Evolutionary conservation across 2,113 vertebrate genomes (phyloP), one percentile per base, ranked within the genome.

Genomic region (Oenanthe oenanthe): DNA sequence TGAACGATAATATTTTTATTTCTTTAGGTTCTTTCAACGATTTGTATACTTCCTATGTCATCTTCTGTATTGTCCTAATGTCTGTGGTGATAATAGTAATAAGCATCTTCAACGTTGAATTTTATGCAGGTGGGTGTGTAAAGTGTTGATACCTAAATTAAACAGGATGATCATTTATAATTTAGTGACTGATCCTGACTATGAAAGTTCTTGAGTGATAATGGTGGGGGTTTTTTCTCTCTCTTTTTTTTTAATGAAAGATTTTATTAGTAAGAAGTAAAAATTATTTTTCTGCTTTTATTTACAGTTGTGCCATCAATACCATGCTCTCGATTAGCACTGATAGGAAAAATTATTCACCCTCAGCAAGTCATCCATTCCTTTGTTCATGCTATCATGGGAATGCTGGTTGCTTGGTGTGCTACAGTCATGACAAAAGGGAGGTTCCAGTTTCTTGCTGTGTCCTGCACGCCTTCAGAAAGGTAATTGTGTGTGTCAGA

Each of bases 381-480:
- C 0, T 63, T 98, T 65, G 97, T 97, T n/a, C 98, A 99, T 56
- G 98, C 98, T 14, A 50, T 98, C 4, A 98, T 99, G 98, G 99
- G 99, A 56, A 97, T 99, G 96, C 68, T 99, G 66, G 98, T 98
- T 62, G 98, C 98, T 17, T 99, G 99, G 99, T 99, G 99, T 83
- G 98, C 98, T n/a, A 98, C 98, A 1, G 89, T 99, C 79, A 98
- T 98, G 85, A 98, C 98, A 17, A 98, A 98, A 43, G 98, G 98
- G 25, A 98, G 96, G 50, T 99, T 99, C 88, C 97, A 98, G 48
- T 97, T 98, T 31, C 97, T 99, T 8, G 96, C 98, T 72, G 96
- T 97, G 72, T 85, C 98, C 8, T 99, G 99, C 88, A 86, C 54
- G 0, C 76, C 90, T 80, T 92, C 96, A 29, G 96, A 98, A 78